Evolutionary conservation across 2,888 invertebrate genomes (phyloP).

Genomic region (Aplocera efformata): DNA sequence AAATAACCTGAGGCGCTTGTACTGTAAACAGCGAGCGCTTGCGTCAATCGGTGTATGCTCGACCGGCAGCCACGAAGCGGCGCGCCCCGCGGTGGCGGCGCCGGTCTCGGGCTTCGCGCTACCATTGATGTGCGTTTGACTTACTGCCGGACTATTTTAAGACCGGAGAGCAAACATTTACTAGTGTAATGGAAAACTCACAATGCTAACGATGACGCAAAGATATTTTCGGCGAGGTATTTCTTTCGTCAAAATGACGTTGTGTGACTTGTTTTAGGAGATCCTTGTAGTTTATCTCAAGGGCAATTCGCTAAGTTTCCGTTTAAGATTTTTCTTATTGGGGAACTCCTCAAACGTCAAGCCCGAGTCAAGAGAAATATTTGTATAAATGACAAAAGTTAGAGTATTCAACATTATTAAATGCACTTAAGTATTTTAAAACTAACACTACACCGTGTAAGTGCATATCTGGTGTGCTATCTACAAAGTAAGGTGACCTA

Average conservation of each 20-base stretch:
- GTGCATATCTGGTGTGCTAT: conserved; percentile 56
- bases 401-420: conserved; percentile 15
- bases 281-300: too few relatives aligned
- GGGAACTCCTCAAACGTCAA: conserved; percentile 7
- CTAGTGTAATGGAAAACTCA: conserved; percentile 37
- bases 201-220: conserved; percentile 34
- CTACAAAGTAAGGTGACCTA: conserved; percentile 79
- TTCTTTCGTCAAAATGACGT: conserved; percentile 25
- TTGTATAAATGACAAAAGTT: neutral
- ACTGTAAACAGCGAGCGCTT: conserved; percentile 74
- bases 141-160: conserved; percentile 50
- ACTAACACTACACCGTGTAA: conserved; percentile 37
- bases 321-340: too few relatives aligned
- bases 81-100: conserved; percentile 20
- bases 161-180: conserved; percentile 39
- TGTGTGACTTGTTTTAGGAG: neutral
- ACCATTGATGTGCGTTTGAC: conserved; percentile 52
- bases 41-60: conserved; percentile 60
- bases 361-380: too few relatives aligned
- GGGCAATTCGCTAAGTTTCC: too few relatives aligned
- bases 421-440: conserved; percentile 23
- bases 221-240: conserved; percentile 30
- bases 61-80: conserved; percentile 18
- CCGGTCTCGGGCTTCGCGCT: conserved; percentile 31
- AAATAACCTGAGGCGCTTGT: conserved; percentile 75